These are phyloP conservation scores for Arizona elegans DNA, from an alignment of 2,113 vertebrate species.

Conservation along the genomic window DNA sequence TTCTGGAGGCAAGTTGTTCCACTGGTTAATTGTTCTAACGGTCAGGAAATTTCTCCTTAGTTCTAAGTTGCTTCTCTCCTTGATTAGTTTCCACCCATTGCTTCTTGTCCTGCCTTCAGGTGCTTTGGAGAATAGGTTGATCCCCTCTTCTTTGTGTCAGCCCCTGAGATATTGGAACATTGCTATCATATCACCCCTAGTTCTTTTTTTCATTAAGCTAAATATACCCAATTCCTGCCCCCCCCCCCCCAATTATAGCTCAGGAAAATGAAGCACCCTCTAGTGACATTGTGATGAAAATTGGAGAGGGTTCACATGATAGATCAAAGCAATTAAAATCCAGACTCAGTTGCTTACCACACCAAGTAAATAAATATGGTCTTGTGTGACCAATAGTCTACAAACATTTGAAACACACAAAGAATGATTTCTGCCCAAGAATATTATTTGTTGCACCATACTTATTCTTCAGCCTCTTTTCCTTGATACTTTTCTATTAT, in stretches of 20 bases:
- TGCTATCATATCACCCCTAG: too few species aligned
- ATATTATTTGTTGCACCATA: neutral
- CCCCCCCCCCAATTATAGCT: neutral
- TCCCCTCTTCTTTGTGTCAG: too few species aligned
- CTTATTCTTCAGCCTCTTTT: neutral
- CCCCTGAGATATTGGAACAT: too few species aligned
- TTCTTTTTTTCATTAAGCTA: too few species aligned
- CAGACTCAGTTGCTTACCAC: neutral
- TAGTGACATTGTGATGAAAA: neutral
- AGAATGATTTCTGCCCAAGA: neutral
- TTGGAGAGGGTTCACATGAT: neutral
- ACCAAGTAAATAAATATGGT: neutral
- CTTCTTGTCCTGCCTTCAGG: too few species aligned
- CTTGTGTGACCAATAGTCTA: neutral
- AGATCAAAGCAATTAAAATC: neutral
- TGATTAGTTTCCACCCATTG: too few species aligned
- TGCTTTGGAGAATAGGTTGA: too few species aligned
- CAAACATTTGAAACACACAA: neutral
- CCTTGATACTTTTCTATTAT: neutral
- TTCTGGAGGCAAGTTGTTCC: too few species aligned
- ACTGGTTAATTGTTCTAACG: too few species aligned
- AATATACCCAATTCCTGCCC: too few species aligned
- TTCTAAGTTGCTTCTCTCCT: too few species aligned
- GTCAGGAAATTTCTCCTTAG: too few species aligned
- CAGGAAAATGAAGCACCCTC: neutral